Conservation (phyloP, 2,797 vertebrate species). For the Tokudaia muenninki region DNA sequence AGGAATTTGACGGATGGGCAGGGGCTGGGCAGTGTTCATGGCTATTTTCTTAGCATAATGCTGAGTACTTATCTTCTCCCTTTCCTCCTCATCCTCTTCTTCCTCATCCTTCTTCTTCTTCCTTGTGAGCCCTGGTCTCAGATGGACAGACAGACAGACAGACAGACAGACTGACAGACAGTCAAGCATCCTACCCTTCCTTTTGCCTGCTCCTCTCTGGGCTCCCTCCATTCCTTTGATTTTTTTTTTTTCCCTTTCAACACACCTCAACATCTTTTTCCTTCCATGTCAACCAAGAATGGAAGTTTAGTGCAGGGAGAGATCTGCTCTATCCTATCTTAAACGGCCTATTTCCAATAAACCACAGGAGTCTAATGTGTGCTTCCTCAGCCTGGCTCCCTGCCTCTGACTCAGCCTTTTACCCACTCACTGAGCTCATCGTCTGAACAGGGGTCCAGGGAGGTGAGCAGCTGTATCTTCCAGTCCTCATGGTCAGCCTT, state of each 20-base stretch:
- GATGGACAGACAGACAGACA: not conserved
- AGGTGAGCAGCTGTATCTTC: not conserved
- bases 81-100: not conserved
- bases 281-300: not conserved
- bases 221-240: not conserved
- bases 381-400: not conserved
- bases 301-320: not conserved
- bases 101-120: not conserved
- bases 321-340: not conserved
- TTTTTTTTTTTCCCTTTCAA: not conserved
- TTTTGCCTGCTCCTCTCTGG: not conserved
- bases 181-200: not conserved
- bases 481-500: not conserved
- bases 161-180: not conserved
- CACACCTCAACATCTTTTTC: not conserved
- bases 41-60: not conserved
- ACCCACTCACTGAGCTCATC: not conserved
- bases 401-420: not conserved
- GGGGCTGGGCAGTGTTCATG: not conserved
- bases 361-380: not conserved
- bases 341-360: not conserved
- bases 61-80: not conserved
- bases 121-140: not conserved
- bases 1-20: not conserved
- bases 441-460: not conserved